Evolutionary conservation across 30 jellyfish, hydroid and myxozoan genomes (phyloP).

Genomic region (Euphysa ruthae): DNA sequence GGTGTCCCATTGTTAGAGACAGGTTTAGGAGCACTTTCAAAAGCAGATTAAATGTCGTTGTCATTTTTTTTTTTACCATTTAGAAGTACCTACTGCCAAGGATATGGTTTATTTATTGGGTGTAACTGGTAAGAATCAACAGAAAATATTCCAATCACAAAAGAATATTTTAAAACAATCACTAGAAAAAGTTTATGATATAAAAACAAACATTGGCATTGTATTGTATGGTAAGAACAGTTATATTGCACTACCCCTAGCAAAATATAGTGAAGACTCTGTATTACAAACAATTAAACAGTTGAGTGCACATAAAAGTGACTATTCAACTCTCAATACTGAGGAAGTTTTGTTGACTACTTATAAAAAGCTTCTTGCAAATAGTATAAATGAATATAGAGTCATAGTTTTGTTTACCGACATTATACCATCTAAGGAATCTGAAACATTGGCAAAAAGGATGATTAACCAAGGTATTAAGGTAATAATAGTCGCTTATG

Average conservation of each 20-base stretch:
- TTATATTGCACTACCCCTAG: slow-evolving; percentile 17
- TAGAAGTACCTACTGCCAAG: no score
- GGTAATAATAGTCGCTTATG: slow-evolving; percentile 39
- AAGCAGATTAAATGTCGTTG: no score
- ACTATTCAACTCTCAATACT: background rate
- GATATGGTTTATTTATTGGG: no score
- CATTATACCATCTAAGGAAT: slow-evolving; percentile 6
- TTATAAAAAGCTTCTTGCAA: slow-evolving; percentile 19
- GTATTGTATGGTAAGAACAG: slow-evolving; percentile 24
- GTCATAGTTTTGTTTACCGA: slow-evolving; percentile 34
- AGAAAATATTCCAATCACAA: no score
- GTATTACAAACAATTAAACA: slow-evolving; percentile 4
- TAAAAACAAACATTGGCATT: slow-evolving; percentile 50
- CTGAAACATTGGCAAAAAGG: slow-evolving; percentile 9
- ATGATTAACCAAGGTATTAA: slow-evolving; percentile 39
- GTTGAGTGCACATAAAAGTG: background rate
- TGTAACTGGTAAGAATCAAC: no score
- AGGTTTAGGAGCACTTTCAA: no score
- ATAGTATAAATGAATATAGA: slow-evolving; percentile 28
- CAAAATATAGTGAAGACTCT: background rate
- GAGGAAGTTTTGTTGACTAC: slow-evolving; percentile 27
- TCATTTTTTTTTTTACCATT: no score
- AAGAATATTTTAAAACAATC: slow-evolving; percentile 12
- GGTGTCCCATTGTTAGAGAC: no score
- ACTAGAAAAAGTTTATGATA: no score